Percentiles rank a stretch among this genome's conserved stretches.
These are phyloP conservation scores for Pollachius pollachius DNA, from an alignment of 2,113 vertebrate species.

Conservation along the genomic window DNA sequence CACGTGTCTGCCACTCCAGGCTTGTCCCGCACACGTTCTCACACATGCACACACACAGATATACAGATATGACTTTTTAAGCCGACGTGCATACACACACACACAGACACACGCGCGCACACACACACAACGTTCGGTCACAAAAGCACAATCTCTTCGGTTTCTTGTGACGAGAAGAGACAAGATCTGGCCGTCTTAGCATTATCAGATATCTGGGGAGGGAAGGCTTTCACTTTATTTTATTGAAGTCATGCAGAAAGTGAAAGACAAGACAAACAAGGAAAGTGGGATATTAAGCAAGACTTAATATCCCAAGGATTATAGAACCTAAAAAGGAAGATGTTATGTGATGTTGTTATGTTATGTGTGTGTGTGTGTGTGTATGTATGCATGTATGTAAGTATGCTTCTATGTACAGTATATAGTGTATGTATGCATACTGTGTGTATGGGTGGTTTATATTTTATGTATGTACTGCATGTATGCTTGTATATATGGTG, in stretches of 20 bases:
- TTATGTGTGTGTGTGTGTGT: not conserved
- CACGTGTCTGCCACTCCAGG: no score
- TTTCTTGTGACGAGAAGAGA: slow-evolving; percentile 27
- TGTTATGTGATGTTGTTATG: slow-evolving; percentile 7
- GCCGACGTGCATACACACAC: not conserved
- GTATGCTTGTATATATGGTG: no score
- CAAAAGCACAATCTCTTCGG: slow-evolving; percentile 14
- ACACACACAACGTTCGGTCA: not conserved
- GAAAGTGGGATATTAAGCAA: not conserved
- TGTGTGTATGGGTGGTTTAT: no score
- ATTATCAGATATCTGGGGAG: slow-evolving; percentile 34
- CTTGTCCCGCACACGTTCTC: no score
- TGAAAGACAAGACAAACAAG: not conserved
- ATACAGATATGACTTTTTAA: not conserved
- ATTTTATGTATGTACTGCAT: no score
- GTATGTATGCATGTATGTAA: not conserved
- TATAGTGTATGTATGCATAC: not conserved
- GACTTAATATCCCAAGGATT: no score
- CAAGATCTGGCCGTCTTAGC: slow-evolving; percentile 18
- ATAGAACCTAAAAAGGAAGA: no score
- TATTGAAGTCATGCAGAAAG: not conserved
- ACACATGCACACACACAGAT: slow-evolving; percentile 26
- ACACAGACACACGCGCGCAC: not conserved
- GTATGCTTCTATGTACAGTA: not conserved
- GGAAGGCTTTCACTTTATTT: slow-evolving; percentile 2